A percentile compares a stretch with the other conserved stretches of the same genome.
Conservation (phyloP, 2,113 vertebrate species). For the Corythornis vintsioides region DNA sequence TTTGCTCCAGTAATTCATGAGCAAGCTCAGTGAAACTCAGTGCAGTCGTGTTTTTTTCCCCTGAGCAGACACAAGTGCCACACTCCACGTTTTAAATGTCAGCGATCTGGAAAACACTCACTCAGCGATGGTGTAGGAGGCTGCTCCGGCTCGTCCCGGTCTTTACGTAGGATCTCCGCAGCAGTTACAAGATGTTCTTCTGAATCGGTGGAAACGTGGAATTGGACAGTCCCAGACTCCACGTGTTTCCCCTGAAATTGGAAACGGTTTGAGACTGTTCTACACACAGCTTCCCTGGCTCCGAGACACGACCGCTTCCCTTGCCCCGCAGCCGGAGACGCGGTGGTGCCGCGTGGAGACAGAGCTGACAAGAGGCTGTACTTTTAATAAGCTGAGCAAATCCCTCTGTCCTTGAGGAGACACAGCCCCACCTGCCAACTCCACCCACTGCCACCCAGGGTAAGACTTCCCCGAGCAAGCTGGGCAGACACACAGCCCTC, state of each 20-base stretch:
- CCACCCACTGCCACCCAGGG: neutral
- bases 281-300: neutral
- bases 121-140: conserved; percentile 65
- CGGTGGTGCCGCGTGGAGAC: fast-evolving
- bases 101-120: conserved; percentile 70
- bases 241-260: conserved; percentile 69
- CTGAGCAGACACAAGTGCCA: neutral
- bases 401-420: neutral
- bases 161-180: neutral
- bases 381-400: neutral
- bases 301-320: fast-evolving
- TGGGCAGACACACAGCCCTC: neutral
- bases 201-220: conserved; percentile 73
- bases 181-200: conserved; percentile 66
- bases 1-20: neutral
- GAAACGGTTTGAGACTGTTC: neutral
- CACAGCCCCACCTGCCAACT: neutral
- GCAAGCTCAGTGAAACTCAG: neutral
- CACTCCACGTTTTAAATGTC: neutral
- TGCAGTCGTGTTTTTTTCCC: neutral
- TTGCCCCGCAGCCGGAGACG: fast-evolving
- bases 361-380: neutral
- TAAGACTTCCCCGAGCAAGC: neutral
- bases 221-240: conserved; percentile 80
- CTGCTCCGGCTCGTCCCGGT: conserved; percentile 59